These are phyloP conservation scores for Pao palembangensis DNA, from an alignment of 2,113 vertebrate genomes.

Conservation along the genomic window DNA sequence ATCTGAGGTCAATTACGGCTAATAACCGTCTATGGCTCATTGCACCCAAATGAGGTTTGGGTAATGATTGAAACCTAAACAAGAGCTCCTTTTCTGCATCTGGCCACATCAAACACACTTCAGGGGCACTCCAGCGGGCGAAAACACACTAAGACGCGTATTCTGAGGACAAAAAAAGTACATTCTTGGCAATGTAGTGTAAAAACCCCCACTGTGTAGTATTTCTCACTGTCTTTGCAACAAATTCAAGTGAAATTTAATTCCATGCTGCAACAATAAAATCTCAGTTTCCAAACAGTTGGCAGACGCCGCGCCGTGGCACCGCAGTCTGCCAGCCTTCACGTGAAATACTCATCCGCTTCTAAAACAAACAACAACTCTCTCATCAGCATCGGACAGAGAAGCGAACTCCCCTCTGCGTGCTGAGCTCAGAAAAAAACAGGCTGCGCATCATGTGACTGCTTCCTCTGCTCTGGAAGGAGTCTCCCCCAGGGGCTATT, in stretches of 20 bases:
- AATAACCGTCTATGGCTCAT: slow-evolving; percentile 53
- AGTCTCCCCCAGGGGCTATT: slow-evolving; percentile 61
- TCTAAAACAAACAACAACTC: slow-evolving; percentile 48
- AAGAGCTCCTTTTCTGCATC: slow-evolving; percentile 37
- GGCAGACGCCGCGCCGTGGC: slow-evolving; percentile 36
- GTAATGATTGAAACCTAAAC: slow-evolving; percentile 59
- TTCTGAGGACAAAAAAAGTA: slow-evolving; percentile 8
- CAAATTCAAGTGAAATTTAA: slow-evolving; percentile 38
- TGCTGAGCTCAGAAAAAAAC: slow-evolving; percentile 19
- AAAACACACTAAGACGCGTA: slow-evolving; percentile 12
- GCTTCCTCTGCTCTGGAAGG: slow-evolving; percentile 44
- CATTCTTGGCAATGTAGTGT: no score
- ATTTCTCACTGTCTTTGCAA: slow-evolving; percentile 9
- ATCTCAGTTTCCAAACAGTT: slow-evolving; percentile 52
- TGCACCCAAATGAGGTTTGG: slow-evolving; percentile 59
- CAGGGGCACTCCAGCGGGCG: slow-evolving; percentile 3
- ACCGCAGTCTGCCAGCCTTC: slow-evolving; percentile 29
- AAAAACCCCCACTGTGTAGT: neutral
- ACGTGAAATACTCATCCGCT: slow-evolving; percentile 43
- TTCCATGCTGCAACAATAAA: slow-evolving; percentile 34
- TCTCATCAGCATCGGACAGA: slow-evolving; percentile 2
- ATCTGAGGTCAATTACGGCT: slow-evolving; percentile 59
- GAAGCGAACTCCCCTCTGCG: slow-evolving; percentile 7
- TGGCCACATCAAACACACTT: slow-evolving; percentile 49
- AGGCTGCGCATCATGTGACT: slow-evolving; percentile 24